Conservation (phyloP, 2,113 vertebrate species). For the Proteles cristata region DNA sequence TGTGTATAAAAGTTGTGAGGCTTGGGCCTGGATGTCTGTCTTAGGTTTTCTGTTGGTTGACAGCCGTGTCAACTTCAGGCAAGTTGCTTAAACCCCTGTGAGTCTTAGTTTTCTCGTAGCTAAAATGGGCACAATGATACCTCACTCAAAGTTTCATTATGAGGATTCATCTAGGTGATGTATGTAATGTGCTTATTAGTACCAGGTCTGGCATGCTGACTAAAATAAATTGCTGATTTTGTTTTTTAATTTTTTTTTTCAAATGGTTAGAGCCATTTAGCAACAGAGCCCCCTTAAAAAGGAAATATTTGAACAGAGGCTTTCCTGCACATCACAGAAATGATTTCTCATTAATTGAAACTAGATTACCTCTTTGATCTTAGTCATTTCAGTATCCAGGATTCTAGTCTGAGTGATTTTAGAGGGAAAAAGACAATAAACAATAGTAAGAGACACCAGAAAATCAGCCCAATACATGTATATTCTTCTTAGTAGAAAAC, state of each 20-base stretch:
- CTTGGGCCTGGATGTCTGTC: not conserved
- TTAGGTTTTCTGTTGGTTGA: not conserved
- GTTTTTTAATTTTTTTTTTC: not conserved
- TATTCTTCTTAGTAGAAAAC: not conserved
- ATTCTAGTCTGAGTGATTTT: not conserved
- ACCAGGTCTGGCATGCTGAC: not conserved
- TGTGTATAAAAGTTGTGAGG: not conserved
- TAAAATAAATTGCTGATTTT: not conserved
- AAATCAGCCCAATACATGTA: not conserved
- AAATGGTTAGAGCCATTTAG: not conserved
- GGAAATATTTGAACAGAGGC: constrained; percentile 7
- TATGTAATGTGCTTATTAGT: not conserved
- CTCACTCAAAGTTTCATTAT: not conserved
- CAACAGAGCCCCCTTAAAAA: not conserved
- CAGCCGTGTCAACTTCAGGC: not conserved
- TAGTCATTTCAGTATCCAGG: not conserved
- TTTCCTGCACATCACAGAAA: not conserved
- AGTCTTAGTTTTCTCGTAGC: not conserved
- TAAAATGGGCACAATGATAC: not conserved
- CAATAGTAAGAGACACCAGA: not conserved
- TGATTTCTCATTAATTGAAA: not conserved
- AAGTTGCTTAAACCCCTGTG: not conserved
- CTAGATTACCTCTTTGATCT: not conserved
- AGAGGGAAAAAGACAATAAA: not conserved
- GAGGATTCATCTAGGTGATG: not conserved